Percentiles rank a stretch among this genome's conserved stretches.
These are phyloP conservation scores for Schlechtendalia chinensis DNA, from an alignment of 1,140 invertebrate species.

Conservation along the genomic window DNA sequence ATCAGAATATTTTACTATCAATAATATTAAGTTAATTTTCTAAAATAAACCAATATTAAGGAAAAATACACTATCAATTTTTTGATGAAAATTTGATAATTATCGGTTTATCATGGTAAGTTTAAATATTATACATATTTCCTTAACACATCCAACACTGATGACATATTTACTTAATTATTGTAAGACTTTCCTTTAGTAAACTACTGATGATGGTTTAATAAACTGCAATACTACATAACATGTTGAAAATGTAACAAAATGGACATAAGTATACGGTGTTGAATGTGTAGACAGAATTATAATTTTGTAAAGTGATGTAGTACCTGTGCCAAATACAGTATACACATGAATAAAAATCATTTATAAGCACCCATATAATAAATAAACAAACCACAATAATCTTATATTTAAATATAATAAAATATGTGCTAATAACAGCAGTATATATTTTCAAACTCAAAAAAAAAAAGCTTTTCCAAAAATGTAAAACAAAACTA, in stretches of 20 bases:
- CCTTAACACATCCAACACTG: not conserved
- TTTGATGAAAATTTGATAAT: not conserved
- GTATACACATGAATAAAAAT: slow-evolving; percentile 13
- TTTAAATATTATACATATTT: not conserved
- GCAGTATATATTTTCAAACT: slow-evolving; percentile 30
- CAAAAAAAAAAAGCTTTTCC: slow-evolving; percentile 37
- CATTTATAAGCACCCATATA: slow-evolving; percentile 35
- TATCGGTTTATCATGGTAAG: not conserved
- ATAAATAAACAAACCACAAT: slow-evolving; percentile 23
- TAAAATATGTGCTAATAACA: not conserved
- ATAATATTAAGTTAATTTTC: too few relatives aligned
- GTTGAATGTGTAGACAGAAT: not conserved
- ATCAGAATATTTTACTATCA: not conserved
- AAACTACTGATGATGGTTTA: too few relatives aligned
- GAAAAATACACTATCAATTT: not conserved
- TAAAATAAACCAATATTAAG: not conserved
- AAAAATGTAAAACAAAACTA: slow-evolving; percentile 43
- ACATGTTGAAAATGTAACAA: too few relatives aligned
- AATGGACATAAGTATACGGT: too few relatives aligned
- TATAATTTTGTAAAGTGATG: not conserved
- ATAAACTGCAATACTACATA: too few relatives aligned
- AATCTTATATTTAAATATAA: slow-evolving; percentile 40
- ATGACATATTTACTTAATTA: not conserved
- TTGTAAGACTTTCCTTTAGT: not conserved
- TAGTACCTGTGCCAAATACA: slow-evolving; percentile 33